These are phyloP conservation scores for Embiotoca jacksoni DNA, from an alignment of 2,113 vertebrate species.

Conservation along the genomic window DNA sequence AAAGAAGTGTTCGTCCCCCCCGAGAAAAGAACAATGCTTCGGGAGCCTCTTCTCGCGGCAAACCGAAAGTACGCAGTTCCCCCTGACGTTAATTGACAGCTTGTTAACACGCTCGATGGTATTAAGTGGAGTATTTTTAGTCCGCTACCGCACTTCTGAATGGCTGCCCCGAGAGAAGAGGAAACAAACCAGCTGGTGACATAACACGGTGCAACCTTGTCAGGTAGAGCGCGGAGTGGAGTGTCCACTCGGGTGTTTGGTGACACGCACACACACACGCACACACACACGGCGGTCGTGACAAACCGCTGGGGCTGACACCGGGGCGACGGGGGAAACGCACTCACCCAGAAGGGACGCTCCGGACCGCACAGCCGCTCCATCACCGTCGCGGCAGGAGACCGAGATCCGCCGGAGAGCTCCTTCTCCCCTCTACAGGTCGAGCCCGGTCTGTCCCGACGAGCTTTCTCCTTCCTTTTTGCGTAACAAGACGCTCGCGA, in stretches of 20 bases:
- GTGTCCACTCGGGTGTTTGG: too few relatives aligned
- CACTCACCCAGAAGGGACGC: constrained; percentile 84
- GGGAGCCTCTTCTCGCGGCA: background rate
- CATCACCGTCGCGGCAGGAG: constrained; percentile 71
- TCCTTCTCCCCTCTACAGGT: constrained; percentile 48
- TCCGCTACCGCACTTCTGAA: constrained; percentile 17
- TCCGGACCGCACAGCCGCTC: constrained; percentile 81
- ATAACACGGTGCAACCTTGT: background rate
- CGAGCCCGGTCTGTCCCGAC: constrained; percentile 22
- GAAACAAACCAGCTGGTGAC: background rate
- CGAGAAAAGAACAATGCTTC: background rate
- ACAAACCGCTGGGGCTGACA: background rate
- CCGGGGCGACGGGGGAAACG: too few relatives aligned
- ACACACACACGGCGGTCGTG: background rate
- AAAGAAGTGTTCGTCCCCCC: background rate
- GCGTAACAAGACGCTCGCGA: constrained; percentile 13
- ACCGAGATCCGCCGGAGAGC: constrained; percentile 39
- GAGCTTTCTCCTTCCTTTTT: constrained; percentile 23
- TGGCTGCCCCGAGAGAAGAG: constrained; percentile 28
- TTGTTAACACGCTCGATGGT: constrained; percentile 56
- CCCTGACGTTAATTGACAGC: constrained; percentile 40
- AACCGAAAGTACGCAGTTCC: constrained; percentile 12
- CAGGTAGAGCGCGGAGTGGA: constrained; percentile 14
- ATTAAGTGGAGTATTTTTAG: constrained; percentile 56
- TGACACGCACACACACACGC: too few relatives aligned